Evolutionary conservation across 2,888 invertebrate genomes (phyloP).

Genomic region (Thereva nobilitata): DNA sequence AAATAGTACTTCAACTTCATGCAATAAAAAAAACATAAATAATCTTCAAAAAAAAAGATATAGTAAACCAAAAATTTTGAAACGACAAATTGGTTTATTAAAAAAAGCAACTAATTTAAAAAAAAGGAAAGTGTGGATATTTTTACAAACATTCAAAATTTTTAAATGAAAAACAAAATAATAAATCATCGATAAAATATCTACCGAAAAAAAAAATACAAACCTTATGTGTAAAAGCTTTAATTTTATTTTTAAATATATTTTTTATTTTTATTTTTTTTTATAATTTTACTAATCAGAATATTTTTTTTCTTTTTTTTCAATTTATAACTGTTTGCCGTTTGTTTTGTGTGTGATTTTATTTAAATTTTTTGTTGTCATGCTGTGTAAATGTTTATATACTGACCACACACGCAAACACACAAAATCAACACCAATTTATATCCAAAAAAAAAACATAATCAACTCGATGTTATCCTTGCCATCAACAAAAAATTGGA

Average conservation of each 20-base stretch:
- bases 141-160: slow-evolving; percentile 25
- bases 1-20: no score
- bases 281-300: slow-evolving; percentile 20
- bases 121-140: slow-evolving; percentile 35
- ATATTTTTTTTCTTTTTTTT: slow-evolving; percentile 22
- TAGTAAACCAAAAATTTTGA: neutral
- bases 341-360: slow-evolving; percentile 35
- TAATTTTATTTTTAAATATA: slow-evolving; percentile 19
- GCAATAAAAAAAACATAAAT: no score
- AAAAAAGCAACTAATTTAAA: slow-evolving; percentile 4
- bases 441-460: no score
- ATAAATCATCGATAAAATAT: slow-evolving; percentile 42
- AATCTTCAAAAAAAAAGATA: no score
- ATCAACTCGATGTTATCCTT: no score
- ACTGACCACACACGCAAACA: no score
- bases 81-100: slow-evolving; percentile 32
- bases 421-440: no score
- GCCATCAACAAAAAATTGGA: neutral
- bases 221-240: no score
- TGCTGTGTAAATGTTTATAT: neutral
- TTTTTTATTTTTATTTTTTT: slow-evolving; percentile 9
- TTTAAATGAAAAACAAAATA: slow-evolving; percentile 5
- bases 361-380: slow-evolving; percentile 37
- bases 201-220: slow-evolving; percentile 40
- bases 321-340: slow-evolving; percentile 35